A percentile compares a stretch with the other conserved stretches of the same genome.
These are phyloP conservation scores for Ooceraea biroi DNA, from an alignment of 1,140 invertebrate genomes.

Conservation along the genomic window DNA sequence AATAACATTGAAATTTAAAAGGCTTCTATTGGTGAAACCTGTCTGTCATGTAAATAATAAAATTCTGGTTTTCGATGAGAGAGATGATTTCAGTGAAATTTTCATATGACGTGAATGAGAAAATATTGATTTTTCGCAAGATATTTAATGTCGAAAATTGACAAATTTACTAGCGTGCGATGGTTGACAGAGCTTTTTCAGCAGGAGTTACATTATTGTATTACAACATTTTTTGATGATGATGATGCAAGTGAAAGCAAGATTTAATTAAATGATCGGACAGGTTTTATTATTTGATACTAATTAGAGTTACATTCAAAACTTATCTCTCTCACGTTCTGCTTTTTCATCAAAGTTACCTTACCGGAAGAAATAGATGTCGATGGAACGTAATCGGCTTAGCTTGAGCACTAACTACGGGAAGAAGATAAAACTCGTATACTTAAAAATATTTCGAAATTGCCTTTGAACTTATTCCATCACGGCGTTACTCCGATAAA, in stretches of 20 bases:
- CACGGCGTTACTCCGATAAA: constrained; percentile 2
- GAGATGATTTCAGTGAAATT: not conserved
- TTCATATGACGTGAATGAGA: constrained; percentile 1
- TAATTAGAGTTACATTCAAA: constrained; percentile 28
- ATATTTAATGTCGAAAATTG: constrained; percentile 23
- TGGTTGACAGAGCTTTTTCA: not conserved
- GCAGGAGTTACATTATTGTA: not conserved
- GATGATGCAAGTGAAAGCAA: not conserved
- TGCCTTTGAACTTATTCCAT: constrained; percentile 16
- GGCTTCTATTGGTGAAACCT: too few relatives aligned
- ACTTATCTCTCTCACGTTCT: not conserved
- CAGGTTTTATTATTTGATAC: not conserved
- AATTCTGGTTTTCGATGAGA: not conserved
- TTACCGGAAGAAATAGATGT: not conserved
- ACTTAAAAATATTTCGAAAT: constrained; percentile 43
- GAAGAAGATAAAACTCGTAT: constrained; percentile 31
- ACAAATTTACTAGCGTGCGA: not conserved
- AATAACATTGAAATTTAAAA: too few relatives aligned
- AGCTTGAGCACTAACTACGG: not conserved
- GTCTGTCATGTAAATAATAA: not conserved
- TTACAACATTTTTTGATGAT: not conserved
- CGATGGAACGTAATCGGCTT: not conserved
- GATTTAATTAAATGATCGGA: constrained; percentile 16
- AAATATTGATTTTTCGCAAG: constrained; percentile 35
- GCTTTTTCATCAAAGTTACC: constrained; percentile 10